A percentile compares a stretch with the other conserved stretches of the same genome.
Evolutionary conservation across 2,888 invertebrate species (phyloP).

Genomic region (Drosophila pseudotalamancana): DNA sequence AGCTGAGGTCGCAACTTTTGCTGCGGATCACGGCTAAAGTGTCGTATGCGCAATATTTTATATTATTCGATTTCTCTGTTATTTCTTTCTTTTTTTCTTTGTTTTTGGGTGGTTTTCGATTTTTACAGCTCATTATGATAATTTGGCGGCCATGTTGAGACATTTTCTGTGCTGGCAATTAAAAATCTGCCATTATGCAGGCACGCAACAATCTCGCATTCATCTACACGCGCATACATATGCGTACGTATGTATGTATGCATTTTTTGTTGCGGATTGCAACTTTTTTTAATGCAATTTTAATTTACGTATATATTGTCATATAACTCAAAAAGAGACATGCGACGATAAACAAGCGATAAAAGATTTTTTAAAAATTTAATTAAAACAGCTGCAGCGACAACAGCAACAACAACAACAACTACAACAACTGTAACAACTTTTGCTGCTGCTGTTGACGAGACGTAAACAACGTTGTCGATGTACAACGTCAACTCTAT

Average conservation of each 20-base stretch:
- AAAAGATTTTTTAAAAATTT: conserved; percentile 77
- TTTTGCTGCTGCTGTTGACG: conserved; percentile 60
- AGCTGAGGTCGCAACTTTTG: conserved; percentile 28
- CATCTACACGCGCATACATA: background rate
- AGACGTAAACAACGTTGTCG: conserved; percentile 69
- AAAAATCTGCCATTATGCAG: conserved; percentile 70
- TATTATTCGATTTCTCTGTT: conserved; percentile 43
- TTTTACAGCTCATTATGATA: conserved; percentile 64
- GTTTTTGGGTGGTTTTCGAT: conserved; percentile 20
- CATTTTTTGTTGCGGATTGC: conserved; percentile 25
- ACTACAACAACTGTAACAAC: conserved; percentile 31
- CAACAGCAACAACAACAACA: conserved; percentile 12
- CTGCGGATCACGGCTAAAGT: conserved; percentile 42
- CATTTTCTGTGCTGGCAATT: conserved; percentile 64
- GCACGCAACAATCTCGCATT: conserved; percentile 54
- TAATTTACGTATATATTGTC: conserved; percentile 75
- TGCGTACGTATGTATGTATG: background rate
- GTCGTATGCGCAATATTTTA: conserved; percentile 53
- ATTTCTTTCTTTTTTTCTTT: too few species aligned
- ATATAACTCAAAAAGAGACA: conserved; percentile 56
- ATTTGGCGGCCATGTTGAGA: conserved; percentile 59
- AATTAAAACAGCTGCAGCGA: conserved; percentile 68
- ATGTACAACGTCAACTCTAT: conserved; percentile 75
- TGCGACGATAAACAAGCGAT: conserved; percentile 73
- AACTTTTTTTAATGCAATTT: conserved; percentile 62